A percentile compares a stretch with the other conserved stretches of the same genome.
Conservation (phyloP, 2,888 invertebrate species). For the Oconnorella tubifera region DNA sequence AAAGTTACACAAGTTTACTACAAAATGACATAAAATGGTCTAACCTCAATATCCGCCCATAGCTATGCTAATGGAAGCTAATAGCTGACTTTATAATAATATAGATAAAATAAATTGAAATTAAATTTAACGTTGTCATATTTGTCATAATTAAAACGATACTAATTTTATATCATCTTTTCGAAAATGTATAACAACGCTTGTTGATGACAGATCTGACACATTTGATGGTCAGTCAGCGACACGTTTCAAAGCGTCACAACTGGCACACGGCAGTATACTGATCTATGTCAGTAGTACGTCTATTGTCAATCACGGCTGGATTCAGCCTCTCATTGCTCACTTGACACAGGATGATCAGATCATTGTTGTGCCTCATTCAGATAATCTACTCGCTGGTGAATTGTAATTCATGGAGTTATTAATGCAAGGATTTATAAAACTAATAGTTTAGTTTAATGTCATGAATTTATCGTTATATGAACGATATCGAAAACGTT, state of each 20-base stretch:
- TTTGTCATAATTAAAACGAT: background rate
- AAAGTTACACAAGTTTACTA: too few relatives aligned
- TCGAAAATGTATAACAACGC: too few relatives aligned
- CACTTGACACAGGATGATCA: slow-evolving; percentile 22
- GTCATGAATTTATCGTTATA: background rate
- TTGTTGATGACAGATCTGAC: slow-evolving; percentile 26
- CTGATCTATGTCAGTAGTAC: slow-evolving; percentile 31
- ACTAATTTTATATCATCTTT: too few relatives aligned
- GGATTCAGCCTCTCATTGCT: slow-evolving; percentile 36
- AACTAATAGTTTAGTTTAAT: too few relatives aligned
- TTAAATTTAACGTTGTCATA: background rate
- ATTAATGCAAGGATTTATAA: too few relatives aligned
- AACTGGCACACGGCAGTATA: slow-evolving; percentile 29
- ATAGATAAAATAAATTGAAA: background rate
- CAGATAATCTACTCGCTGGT: slow-evolving; percentile 32
- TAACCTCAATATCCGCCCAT: too few relatives aligned
- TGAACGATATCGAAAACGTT: background rate
- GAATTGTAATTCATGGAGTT: too few relatives aligned
- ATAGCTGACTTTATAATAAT: background rate
- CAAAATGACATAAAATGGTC: too few relatives aligned
- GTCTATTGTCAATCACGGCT: slow-evolving; percentile 35
- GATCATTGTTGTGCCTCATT: slow-evolving; percentile 31
- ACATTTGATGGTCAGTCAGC: slow-evolving; percentile 24
- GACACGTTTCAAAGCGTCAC: slow-evolving; percentile 33
- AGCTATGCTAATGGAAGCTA: too few relatives aligned